Conservation (phyloP, 2,113 vertebrate species). For the Diadophis punctatus region DNA sequence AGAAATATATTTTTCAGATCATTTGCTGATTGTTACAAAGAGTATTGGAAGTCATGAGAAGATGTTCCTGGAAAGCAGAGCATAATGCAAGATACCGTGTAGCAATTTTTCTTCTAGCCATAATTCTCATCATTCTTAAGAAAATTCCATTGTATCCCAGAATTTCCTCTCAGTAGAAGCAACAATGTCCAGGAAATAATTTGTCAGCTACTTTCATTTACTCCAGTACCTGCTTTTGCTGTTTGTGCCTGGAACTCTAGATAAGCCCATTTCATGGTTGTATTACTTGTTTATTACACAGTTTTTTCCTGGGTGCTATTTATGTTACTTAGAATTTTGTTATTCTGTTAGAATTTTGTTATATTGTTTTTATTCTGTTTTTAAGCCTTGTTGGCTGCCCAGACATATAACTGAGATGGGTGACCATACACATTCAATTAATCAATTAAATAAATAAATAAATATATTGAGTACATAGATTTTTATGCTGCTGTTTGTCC, state of each 20-base stretch:
- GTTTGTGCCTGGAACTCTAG: not conserved
- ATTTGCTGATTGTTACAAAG: not conserved
- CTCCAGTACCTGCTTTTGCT: not conserved
- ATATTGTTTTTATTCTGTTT: not conserved
- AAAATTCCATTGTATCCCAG: not conserved
- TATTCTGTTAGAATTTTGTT: too few relatives aligned
- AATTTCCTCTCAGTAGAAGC: not conserved
- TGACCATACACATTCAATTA: not conserved
- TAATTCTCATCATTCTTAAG: not conserved
- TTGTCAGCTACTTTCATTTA: not conserved
- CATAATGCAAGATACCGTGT: not conserved
- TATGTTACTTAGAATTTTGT: not conserved
- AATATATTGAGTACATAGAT: not conserved
- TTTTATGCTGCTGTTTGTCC: not conserved
- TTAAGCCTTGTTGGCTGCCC: not conserved
- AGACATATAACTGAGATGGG: not conserved
- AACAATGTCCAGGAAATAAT: not conserved
- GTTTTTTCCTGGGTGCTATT: not conserved
- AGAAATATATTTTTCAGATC: not conserved
- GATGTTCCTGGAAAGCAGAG: not conserved
- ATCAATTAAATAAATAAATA: not conserved
- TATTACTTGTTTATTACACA: not conserved
- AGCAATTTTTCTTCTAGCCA: not conserved
- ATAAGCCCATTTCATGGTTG: not conserved
- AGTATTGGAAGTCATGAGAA: not conserved